A percentile compares a stretch with the other conserved stretches of the same genome.
Conservation (phyloP, 2,888 invertebrate genomes). For the Ormyrus thymus region DNA sequence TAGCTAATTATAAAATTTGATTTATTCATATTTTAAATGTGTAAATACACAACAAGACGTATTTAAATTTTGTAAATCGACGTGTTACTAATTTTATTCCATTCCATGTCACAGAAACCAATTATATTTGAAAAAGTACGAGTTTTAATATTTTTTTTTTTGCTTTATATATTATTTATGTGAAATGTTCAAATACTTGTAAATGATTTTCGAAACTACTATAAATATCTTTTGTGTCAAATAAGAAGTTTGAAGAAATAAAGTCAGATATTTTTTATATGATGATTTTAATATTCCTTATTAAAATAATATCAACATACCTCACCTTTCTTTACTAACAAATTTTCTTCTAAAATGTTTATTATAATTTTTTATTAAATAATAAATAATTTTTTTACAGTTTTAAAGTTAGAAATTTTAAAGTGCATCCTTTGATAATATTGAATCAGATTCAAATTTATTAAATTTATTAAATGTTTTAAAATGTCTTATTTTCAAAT, state of each 20-base stretch:
- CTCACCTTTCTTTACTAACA: too few relatives aligned
- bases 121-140: slow-evolving; percentile 31
- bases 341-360: too few relatives aligned
- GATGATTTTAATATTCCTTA: background rate
- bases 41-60: slow-evolving; percentile 51
- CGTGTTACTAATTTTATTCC: slow-evolving; percentile 54
- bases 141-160: slow-evolving; percentile 34
- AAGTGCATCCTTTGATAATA: too few relatives aligned
- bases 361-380: too few relatives aligned
- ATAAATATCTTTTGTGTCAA: slow-evolving; percentile 44
- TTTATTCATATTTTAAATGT: slow-evolving; percentile 44
- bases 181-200: slow-evolving; percentile 50
- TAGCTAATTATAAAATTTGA: slow-evolving; percentile 50
- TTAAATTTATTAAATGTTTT: too few relatives aligned
- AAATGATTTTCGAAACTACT: slow-evolving; percentile 43
- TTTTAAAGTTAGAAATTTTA: too few relatives aligned
- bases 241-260: slow-evolving; percentile 47
- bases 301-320: too few relatives aligned
- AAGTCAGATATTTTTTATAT: slow-evolving; percentile 52
- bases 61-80: slow-evolving; percentile 56
- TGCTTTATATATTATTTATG: slow-evolving; percentile 49
- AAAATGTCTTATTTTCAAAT: too few relatives aligned
- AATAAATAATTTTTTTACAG: too few relatives aligned
- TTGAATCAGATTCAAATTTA: too few relatives aligned
- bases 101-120: slow-evolving; percentile 53